Conservation (phyloP, 2,797 vertebrate species). For the Phyllotis vaccarum region DNA sequence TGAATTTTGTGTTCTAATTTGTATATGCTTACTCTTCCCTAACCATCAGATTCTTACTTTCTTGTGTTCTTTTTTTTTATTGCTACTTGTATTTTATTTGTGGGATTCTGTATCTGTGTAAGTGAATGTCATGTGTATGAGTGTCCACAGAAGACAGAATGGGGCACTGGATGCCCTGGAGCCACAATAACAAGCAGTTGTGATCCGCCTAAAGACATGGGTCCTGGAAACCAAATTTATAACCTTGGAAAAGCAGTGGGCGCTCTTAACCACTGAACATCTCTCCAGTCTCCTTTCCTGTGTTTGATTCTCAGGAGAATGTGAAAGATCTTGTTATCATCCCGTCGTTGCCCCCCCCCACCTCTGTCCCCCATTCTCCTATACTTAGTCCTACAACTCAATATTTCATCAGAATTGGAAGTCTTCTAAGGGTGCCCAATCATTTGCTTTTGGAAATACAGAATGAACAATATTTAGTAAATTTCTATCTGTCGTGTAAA, state of each 20-base stretch:
- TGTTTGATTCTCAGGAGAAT: constrained; percentile 36
- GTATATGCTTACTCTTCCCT: constrained; percentile 53
- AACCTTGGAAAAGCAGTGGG: not conserved
- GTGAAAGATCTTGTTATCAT: constrained; percentile 47
- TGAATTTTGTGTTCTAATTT: constrained; percentile 25
- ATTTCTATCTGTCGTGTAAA: constrained; percentile 74
- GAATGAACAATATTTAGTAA: constrained; percentile 74
- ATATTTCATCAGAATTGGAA: constrained; percentile 59
- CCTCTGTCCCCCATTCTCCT: not conserved
- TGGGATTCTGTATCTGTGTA: not conserved
- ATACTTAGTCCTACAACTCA: constrained; percentile 11
- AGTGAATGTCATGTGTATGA: not conserved
- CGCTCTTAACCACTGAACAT: not conserved
- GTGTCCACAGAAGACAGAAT: not conserved
- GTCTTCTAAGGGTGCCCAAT: constrained; percentile 56
- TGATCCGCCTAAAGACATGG: not conserved
- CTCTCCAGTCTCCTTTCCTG: not conserved
- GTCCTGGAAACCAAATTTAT: not conserved
- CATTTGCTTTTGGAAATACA: constrained; percentile 69
- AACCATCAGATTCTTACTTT: not conserved
- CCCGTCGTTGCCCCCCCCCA: not conserved
- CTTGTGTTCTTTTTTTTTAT: not conserved
- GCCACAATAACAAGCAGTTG: not conserved
- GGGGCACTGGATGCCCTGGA: not conserved
- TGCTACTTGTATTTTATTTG: not conserved